Evolutionary conservation across 1,140 invertebrate species (phyloP), one percentile per base, ranked within the genome.

Genomic region (Myzus persicae): DNA sequence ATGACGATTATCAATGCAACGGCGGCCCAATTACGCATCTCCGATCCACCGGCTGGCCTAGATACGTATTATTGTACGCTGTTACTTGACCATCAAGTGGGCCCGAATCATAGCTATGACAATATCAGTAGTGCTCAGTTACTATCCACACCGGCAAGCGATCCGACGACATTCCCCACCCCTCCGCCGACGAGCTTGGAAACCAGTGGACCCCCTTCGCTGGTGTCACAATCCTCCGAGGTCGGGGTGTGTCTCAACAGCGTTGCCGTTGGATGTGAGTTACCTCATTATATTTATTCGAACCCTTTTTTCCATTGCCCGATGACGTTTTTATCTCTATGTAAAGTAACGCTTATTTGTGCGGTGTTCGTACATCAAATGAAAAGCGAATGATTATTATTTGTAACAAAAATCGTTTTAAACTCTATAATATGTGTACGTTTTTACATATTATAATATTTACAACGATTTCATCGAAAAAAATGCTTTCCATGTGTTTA

Each of bases 241-340:
- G 26, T 85, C 14, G 81, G 76, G 9, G 95, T 96, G 51, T 96
- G 96, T 94, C 94, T 96, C 9, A 96, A 96, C 94, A 95, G 95
- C 94, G 96, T 96, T 94, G 94, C 94, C 85, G 95, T 96, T 93
- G 96, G 96, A 94, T 95, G 96, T 96, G 95, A 96, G 96, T 91
- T 48, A 51, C 20, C 48, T 51, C 48, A n/a, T n/a, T n/a, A n/a
- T n/a, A n/a, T 51, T 51, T 51, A 51, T 51, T 51, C 48, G 20
- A 22, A 51, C 48, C 48, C 2, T 51, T 24, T 48, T 11, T 44
- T 44, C 14, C 4, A 5, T 22, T 22, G 4, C 18, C 20, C 22
- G 14, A 46, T 46, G 46, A 11, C 22, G 18, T 51, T 51, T 22
- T 51, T 51, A 24, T 51, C 48, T 51, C 46, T 48, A 11, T 48